Percentiles rank a stretch among this genome's conserved stretches.
These are phyloP conservation scores for Charina bottae DNA, from an alignment of 2,113 vertebrate species.

Conservation along the genomic window DNA sequence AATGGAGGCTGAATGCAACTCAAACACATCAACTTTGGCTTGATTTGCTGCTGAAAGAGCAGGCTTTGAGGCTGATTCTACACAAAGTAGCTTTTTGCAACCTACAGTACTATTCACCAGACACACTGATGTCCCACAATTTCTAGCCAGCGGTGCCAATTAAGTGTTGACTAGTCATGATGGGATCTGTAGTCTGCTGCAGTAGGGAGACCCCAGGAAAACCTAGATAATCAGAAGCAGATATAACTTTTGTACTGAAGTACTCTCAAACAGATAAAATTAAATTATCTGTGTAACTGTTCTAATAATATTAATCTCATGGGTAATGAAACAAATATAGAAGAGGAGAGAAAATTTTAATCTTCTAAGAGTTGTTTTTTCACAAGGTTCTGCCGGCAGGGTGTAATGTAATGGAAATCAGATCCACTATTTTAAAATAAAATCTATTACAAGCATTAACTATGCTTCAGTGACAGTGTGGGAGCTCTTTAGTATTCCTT, in stretches of 20 bases:
- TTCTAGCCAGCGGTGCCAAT: neutral
- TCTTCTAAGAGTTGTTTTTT: constrained; percentile 34
- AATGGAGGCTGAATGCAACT: too few relatives aligned
- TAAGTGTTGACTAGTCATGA: neutral
- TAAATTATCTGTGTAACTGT: neutral
- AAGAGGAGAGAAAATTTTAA: constrained; percentile 14
- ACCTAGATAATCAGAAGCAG: neutral
- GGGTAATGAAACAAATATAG: neutral
- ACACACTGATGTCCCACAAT: neutral
- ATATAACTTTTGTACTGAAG: neutral
- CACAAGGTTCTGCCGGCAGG: constrained; percentile 27
- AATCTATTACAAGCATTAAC: constrained; percentile 50
- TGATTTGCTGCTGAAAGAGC: neutral
- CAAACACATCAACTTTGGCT: neutral
- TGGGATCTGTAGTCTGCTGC: neutral
- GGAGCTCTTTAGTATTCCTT: constrained; percentile 56
- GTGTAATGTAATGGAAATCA: constrained; percentile 51
- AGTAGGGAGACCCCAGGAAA: neutral
- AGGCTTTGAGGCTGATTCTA: neutral
- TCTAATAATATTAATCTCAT: neutral
- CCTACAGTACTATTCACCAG: neutral
- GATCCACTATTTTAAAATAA: constrained; percentile 53
- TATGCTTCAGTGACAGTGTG: constrained; percentile 41
- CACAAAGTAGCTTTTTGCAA: neutral
- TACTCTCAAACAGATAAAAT: neutral